These are phyloP conservation scores for Sphenopsis melanotis DNA, from an alignment of 2,797 vertebrate species.

Conservation along the genomic window DNA sequence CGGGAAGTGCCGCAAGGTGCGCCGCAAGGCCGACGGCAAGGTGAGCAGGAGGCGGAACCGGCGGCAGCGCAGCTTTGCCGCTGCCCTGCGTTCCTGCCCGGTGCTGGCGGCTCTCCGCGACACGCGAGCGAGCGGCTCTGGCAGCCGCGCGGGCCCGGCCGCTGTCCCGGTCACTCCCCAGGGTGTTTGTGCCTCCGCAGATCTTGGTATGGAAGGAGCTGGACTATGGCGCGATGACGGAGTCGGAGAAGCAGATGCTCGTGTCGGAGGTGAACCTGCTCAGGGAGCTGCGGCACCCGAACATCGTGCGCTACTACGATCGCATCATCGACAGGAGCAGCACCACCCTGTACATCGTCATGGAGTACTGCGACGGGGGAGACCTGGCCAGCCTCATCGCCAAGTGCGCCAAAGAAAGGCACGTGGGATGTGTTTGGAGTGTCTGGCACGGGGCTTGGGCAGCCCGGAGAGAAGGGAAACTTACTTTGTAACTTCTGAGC, in stretches of 20 bases:
- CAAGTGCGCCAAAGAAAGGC: slow-evolving; percentile 88
- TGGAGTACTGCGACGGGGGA: slow-evolving; percentile 95
- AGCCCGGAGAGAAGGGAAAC: background rate
- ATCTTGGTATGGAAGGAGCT: slow-evolving; percentile 96
- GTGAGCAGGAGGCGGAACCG: background rate
- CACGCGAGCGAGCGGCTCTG: background rate
- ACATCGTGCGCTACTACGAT: slow-evolving; percentile 94
- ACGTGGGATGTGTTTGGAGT: background rate
- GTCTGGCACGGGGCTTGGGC: too few species aligned
- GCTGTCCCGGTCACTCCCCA: fast-evolving
- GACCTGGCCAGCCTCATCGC: slow-evolving; percentile 89
- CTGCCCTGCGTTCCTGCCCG: background rate
- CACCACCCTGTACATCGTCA: slow-evolving; percentile 91
- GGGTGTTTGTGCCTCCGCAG: slow-evolving; percentile 59
- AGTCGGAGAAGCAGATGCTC: slow-evolving; percentile 94
- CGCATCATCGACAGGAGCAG: slow-evolving; percentile 93
- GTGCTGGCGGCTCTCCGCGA: background rate
- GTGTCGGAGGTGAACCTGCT: slow-evolving; percentile 97
- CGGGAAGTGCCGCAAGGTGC: slow-evolving; percentile 92
- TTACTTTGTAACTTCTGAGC: background rate
- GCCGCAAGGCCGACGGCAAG: slow-evolving; percentile 54
- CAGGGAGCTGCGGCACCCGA: slow-evolving; percentile 90
- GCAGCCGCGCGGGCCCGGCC: background rate
- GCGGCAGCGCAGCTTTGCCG: background rate
- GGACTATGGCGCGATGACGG: slow-evolving; percentile 92